These are phyloP conservation scores for Nibea albiflora DNA, from an alignment of 2,113 vertebrate genomes.

Conservation along the genomic window DNA sequence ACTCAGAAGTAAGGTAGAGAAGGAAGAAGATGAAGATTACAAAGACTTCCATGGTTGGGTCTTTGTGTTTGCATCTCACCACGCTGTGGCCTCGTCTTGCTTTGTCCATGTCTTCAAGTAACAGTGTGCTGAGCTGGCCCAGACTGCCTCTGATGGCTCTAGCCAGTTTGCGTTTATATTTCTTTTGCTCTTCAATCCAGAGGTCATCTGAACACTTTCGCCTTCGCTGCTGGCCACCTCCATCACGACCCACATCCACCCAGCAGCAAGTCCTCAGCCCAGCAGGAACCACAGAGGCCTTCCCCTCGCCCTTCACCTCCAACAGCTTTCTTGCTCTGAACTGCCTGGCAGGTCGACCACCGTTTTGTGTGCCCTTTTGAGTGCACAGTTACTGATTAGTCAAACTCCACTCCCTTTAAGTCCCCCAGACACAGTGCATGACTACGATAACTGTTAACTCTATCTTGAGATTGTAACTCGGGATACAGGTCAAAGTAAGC, in stretches of 20 bases:
- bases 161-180: slow-evolving; percentile 81
- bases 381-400: slow-evolving; percentile 66
- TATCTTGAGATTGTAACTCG: no score
- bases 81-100: slow-evolving; percentile 80
- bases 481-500: no score
- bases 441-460: not conserved
- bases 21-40: slow-evolving; percentile 15
- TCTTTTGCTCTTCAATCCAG: slow-evolving; percentile 88
- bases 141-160: slow-evolving; percentile 72
- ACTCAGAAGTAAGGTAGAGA: slow-evolving; percentile 9
- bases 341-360: slow-evolving; percentile 66
- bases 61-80: not conserved
- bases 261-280: slow-evolving; percentile 45
- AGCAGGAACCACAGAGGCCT: slow-evolving; percentile 65
- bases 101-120: slow-evolving; percentile 77
- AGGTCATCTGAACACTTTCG: slow-evolving; percentile 87
- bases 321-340: slow-evolving; percentile 63
- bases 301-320: slow-evolving; percentile 21
- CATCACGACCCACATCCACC: slow-evolving; percentile 34
- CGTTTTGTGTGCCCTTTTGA: slow-evolving; percentile 76
- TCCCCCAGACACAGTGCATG: not conserved
- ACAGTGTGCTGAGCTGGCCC: slow-evolving; percentile 61
- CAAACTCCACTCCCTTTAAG: not conserved
- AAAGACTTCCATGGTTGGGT: slow-evolving; percentile 16
- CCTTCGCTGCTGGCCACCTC: slow-evolving; percentile 55